Percentiles rank a stretch among this genome's conserved stretches.
Conservation (phyloP, 2,888 invertebrate genomes). For the Rotaria socialis region DNA sequence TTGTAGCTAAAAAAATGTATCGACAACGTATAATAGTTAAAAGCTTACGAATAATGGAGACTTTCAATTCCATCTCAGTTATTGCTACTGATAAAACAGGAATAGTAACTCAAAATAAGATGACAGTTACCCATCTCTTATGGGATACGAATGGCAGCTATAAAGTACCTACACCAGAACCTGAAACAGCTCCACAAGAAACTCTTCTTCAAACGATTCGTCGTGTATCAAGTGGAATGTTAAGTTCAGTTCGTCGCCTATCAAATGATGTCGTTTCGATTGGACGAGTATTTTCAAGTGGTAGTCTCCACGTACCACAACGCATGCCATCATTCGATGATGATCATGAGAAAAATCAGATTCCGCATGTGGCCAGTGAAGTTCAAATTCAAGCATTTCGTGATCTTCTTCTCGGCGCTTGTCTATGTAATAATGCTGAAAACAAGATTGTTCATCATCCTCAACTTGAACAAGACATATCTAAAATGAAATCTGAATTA, state of each 20-base stretch:
- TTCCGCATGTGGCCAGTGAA: neutral
- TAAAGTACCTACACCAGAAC: neutral
- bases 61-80: slow-evolving; percentile 24
- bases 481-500: neutral
- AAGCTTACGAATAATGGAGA: slow-evolving; percentile 37
- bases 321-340: neutral
- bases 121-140: neutral
- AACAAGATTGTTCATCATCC: neutral
- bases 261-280: neutral
- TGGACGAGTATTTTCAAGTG: neutral
- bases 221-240: neutral
- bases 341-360: neutral
- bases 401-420: neutral
- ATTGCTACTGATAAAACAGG: slow-evolving; percentile 41
- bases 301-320: neutral
- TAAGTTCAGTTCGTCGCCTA: neutral
- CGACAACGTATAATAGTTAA: slow-evolving; percentile 39
- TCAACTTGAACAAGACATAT: neutral
- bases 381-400: neutral
- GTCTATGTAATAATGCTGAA: neutral
- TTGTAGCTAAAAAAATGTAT: slow-evolving; percentile 41
- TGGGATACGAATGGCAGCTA: neutral
- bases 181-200: too few relatives aligned
- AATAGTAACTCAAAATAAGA: slow-evolving; percentile 34
- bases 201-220: neutral